Base-by-base conservation (phyloP, 2,113 vertebrate species). In the Zonotrichia leucophrys region DNA sequence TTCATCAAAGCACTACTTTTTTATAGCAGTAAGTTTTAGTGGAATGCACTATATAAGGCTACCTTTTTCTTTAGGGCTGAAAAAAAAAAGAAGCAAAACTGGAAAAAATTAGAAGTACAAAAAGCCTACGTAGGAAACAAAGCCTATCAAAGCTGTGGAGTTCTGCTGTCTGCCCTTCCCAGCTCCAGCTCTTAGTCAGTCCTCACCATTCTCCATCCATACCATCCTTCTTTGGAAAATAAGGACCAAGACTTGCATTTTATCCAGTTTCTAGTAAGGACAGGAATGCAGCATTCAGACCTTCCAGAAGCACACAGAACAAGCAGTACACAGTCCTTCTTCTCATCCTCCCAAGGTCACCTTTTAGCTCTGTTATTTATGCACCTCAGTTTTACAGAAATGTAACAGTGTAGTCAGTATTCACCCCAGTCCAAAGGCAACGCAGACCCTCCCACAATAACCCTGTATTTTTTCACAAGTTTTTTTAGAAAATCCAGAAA, bases 341-440 rank as follows among this genome's bases (percentile, higher is more conserved):
- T 10, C 64, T 84, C 33, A 75, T 35, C 56, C 69, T 94, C 41
- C 41, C 69, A 89, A 92, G 84, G 93, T 84, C 64, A 95, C 84
- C 81, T 89, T 86, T 91, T 62, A 91, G 21, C 46, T 64, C 55
- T 31, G 31, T 56, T 88, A 90, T 46, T 92, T 69, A 83, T 41
- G 68, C 18, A 70, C 14, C 68, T 53, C 33, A 9, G 10, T 86
- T 92, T 18, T 24, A 83, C 9, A 70, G 53, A 96, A 94, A 83
- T 20, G 5, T 47, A 89, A 49, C 42, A 44, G 10, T 35, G n/a
- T 42, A 39, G 23, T 47, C 41, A 47, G 21, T 39, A 33, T 85
- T 62, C 59, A 85, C 20, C 44, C 55, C 23, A 50, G 30, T 11
- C 44, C 47, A 87, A 75, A 78, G 63, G n/a, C 50, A 91, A 84